These are phyloP conservation scores for Clamator glandarius DNA, from an alignment of 2,797 vertebrate species.

Conservation along the genomic window DNA sequence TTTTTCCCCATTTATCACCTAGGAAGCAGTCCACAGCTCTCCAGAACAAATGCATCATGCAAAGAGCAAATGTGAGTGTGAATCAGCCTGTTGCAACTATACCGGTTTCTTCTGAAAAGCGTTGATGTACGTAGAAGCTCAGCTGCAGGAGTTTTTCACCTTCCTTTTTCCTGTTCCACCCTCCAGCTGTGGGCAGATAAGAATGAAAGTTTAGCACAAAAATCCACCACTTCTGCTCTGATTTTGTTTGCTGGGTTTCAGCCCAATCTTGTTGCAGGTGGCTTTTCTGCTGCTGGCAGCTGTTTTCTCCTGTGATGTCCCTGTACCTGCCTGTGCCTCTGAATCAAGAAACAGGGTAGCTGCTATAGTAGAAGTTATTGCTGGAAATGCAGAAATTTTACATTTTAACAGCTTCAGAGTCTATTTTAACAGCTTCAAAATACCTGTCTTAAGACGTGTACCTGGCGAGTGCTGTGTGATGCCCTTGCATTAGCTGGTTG, in stretches of 20 bases:
- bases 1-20: not conserved
- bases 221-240: not conserved
- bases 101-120: not conserved
- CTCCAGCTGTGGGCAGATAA: not conserved
- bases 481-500: not conserved
- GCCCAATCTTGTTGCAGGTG: not conserved
- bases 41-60: not conserved
- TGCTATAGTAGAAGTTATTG: not conserved
- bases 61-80: rapidly evolving
- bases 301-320: not conserved
- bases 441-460: not conserved
- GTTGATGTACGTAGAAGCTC: not conserved
- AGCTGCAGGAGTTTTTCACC: not conserved
- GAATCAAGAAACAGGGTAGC: not conserved
- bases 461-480: not conserved
- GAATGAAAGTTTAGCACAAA: not conserved
- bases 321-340: conserved; percentile 2
- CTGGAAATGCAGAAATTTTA: not conserved
- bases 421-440: not conserved
- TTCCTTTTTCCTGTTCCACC: conserved; percentile 7
- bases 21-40: not conserved
- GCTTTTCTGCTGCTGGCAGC: not conserved
- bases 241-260: not conserved
- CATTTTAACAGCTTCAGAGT: not conserved
- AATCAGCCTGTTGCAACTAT: not conserved